Percentiles rank a stretch among this genome's conserved stretches.
Evolutionary conservation across 1,140 invertebrate genomes (phyloP).

Genomic region (Caligus rogercresseyi): DNA sequence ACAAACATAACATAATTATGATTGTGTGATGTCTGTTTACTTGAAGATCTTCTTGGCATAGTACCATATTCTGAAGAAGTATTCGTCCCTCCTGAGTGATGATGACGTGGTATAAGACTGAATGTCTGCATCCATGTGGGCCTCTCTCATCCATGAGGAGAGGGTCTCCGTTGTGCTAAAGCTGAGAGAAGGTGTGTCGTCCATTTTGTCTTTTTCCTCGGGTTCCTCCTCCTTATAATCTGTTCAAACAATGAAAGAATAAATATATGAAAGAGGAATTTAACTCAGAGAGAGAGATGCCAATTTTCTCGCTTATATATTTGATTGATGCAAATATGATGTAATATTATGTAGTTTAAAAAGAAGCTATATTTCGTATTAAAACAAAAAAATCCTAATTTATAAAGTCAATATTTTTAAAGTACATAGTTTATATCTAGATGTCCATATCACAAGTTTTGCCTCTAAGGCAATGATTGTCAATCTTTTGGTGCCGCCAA

Average conservation of each 20-base stretch:
- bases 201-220: constrained; percentile 32
- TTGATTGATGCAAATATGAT: no score
- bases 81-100: constrained; percentile 63
- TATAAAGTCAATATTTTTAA: no score
- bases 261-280: neutral
- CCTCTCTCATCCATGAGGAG: constrained; percentile 75
- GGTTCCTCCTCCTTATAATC: constrained; percentile 28
- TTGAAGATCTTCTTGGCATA: constrained; percentile 63
- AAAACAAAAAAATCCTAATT: no score
- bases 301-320: no score
- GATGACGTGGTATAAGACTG: constrained; percentile 62
- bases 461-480: no score
- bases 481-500: no score
- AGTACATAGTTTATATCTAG: no score
- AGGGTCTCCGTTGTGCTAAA: constrained; percentile 68
- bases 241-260: constrained; percentile 16
- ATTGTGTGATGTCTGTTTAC: no score
- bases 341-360: no score
- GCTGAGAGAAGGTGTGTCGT: constrained; percentile 42
- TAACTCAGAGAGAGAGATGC: neutral
- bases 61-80: constrained; percentile 83
- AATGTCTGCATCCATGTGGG: constrained; percentile 81
- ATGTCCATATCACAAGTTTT: no score
- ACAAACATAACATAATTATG: no score
- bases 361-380: no score